Evolutionary conservation across 2,797 vertebrate species (phyloP), one percentile per base, ranked within the genome.

Genomic region (Macroramphosus scolopax): DNA sequence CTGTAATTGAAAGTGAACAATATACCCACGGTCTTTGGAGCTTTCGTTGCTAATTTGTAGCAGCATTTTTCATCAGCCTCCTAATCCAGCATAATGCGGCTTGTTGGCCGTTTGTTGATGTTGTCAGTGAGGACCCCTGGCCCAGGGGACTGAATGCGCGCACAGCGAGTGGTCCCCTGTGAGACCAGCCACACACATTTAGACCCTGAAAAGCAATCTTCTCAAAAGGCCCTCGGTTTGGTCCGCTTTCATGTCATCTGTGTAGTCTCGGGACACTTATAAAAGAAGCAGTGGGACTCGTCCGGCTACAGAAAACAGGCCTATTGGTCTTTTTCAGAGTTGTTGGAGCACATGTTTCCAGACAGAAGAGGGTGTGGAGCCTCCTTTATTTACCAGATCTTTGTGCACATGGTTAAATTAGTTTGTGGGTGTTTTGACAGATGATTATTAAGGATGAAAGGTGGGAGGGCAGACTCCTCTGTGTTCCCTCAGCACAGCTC

Each of bases 191-290:
- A 85, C 86, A 90, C 87, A 77, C 90, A 91, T 91, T 73, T 86
- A 55, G 84, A 83, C 80, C 89, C 83, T 92, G 91, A 93, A 93
- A 94, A 91, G 91, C 88, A 90, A 92, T 91, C 88, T 89, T 88
- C 86, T 90, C 87, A 85, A 88, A 89, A 89, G 92, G 87, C 87
- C 88, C 86, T 87, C 87, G 86, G 80, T 87, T 85, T 76, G 84
- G 83, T 83, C 72, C 77, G 82, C 85, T 90, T 93, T 91, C 89
- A 90, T 86, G 83, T 88, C 82, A 51, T 70, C 87, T 77, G 87
- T 84, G 88, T 81, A 86, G 87, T 85, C 88, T 78, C 72, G 77
- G 79, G 68, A 68, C 55, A 29, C 60, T 20, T 72, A 89, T 84
- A 89, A 89, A 89, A 75, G 86, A 86, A 80, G 77, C 90, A 88